A percentile compares a stretch with the other conserved stretches of the same genome.
Evolutionary conservation across 2,113 vertebrate genomes (phyloP).

Genomic region (human): GRCh38 chr2:99244001-99244500

Average conservation of each 20-base stretch:
- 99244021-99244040: slow-evolving; percentile 83
- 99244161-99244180: not conserved
- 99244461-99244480: not conserved
- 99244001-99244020: slow-evolving; percentile 82
- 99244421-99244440: not conserved
- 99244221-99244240: not conserved
- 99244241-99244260: not conserved
- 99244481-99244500: not conserved
- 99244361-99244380: not conserved
- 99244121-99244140: slow-evolving; percentile 84
- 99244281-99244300: not conserved
- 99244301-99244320: not conserved
- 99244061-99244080: slow-evolving; percentile 84
- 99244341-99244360: not conserved
- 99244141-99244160: slow-evolving; percentile 45
- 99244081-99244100: slow-evolving; percentile 83
- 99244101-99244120: slow-evolving; percentile 75
- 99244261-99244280: not conserved
- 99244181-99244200: not conserved
- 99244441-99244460: slow-evolving; percentile 20
- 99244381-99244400: not conserved
- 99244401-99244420: slow-evolving; percentile 5
- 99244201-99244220: not conserved
- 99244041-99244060: slow-evolving; percentile 66
- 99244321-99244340: not conserved